Conservation (phyloP, 2,797 vertebrate genomes). For the Hemibagrus guttatus region DNA sequence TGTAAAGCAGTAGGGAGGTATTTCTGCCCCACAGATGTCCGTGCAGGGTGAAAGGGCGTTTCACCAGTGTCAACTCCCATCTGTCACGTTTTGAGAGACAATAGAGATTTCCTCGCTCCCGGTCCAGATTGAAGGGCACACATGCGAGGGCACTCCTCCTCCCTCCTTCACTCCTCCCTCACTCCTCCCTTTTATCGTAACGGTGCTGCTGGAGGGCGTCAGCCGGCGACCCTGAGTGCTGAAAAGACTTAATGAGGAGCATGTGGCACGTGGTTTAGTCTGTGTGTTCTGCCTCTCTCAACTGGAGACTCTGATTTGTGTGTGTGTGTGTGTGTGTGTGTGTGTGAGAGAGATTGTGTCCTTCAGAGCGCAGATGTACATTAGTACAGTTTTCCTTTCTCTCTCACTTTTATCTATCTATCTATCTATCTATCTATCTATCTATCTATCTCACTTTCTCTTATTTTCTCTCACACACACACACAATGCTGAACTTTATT, state of each 20-base stretch:
- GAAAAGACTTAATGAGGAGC: conserved; percentile 36
- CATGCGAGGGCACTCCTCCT: neutral
- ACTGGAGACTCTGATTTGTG: conserved; percentile 6
- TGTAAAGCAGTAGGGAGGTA: conserved; percentile 75
- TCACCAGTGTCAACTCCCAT: conserved; percentile 44
- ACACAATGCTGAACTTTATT: neutral
- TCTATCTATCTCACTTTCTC: too few relatives aligned
- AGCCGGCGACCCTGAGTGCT: conserved; percentile 30
- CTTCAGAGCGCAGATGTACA: too few relatives aligned
- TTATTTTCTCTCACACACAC: neutral
- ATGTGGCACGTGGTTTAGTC: conserved; percentile 25
- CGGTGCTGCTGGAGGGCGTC: conserved; percentile 20
- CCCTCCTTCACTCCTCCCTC: neutral
- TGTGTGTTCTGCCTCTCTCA: conserved; percentile 32
- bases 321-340: neutral
- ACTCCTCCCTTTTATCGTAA: conserved; percentile 23
- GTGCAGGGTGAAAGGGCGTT: conserved; percentile 44
- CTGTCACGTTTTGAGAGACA: conserved; percentile 50
- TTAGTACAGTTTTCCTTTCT: too few relatives aligned
- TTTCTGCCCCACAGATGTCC: conserved; percentile 80
- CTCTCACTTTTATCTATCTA: too few relatives aligned
- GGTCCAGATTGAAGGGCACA: conserved; percentile 30
- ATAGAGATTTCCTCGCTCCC: conserved; percentile 26
- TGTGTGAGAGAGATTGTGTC: too few relatives aligned
- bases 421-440: too few relatives aligned